These are phyloP conservation scores for Anoura caudifer DNA, from an alignment of 2,113 vertebrate species.

Conservation along the genomic window DNA sequence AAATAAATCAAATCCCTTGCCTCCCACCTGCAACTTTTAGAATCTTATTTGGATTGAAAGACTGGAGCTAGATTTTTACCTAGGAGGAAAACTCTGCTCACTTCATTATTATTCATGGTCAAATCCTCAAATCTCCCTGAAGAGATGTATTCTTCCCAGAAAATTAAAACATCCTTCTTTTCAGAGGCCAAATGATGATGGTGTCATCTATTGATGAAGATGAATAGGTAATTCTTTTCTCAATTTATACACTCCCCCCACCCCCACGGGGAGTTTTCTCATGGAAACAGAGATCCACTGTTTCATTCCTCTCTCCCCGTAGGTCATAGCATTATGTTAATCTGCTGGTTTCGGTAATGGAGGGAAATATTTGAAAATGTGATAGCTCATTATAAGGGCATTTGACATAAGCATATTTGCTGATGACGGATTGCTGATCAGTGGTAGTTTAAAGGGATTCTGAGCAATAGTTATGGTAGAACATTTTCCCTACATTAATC, in stretches of 20 bases:
- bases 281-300: constrained; percentile 57
- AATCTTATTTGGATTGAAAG: constrained; percentile 76
- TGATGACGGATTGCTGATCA: constrained; percentile 54
- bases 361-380: constrained; percentile 67
- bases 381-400: constrained; percentile 68
- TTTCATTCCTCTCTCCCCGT: constrained; percentile 52
- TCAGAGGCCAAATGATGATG: constrained; percentile 77
- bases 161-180: constrained; percentile 79
- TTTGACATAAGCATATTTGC: constrained; percentile 73
- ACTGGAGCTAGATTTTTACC: constrained; percentile 78
- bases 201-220: constrained; percentile 85
- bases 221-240: constrained; percentile 77
- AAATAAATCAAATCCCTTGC: constrained; percentile 77
- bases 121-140: constrained; percentile 70
- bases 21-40: constrained; percentile 52
- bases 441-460: constrained; percentile 65
- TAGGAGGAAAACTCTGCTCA: constrained; percentile 72
- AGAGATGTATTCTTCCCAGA: constrained; percentile 73
- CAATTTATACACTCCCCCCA: constrained; percentile 50
- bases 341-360: constrained; percentile 54
- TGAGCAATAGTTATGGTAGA: constrained; percentile 60
- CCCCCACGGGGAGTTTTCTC: constrained; percentile 44
- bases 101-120: constrained; percentile 83
- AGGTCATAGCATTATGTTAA: constrained; percentile 46
- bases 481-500: constrained; percentile 58